Evolutionary conservation across 2,888 invertebrate species (phyloP).

Genomic region (Drosophila fungiperda): DNA sequence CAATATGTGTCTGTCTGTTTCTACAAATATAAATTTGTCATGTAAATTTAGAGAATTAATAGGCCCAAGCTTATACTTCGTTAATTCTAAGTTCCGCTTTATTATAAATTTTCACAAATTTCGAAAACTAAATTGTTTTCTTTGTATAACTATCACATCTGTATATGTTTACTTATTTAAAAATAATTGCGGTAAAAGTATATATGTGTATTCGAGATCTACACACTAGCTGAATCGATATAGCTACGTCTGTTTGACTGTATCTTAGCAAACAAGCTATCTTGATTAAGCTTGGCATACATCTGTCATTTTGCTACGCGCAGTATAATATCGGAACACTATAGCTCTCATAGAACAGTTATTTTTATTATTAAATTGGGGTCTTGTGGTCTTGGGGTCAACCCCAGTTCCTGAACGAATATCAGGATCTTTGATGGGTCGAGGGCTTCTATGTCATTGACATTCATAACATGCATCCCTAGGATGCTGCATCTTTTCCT

Average conservation of each 20-base stretch:
- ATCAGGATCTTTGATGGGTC: too few species aligned
- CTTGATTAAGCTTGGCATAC: not conserved
- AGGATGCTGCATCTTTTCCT: too few species aligned
- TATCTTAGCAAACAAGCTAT: not conserved
- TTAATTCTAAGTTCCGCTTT: not conserved
- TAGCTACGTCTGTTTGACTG: not conserved
- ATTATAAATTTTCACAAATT: not conserved
- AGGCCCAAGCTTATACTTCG: not conserved
- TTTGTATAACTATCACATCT: not conserved
- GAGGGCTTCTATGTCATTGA: too few species aligned
- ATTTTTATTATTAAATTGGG: too few species aligned
- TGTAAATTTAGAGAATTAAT: not conserved
- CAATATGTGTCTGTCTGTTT: not conserved
- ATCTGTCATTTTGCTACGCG: not conserved
- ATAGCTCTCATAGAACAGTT: not conserved
- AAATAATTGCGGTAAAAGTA: too few species aligned
- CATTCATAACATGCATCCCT: too few species aligned
- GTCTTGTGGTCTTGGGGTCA: too few species aligned
- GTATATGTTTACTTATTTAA: not conserved
- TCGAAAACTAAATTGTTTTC: not conserved
- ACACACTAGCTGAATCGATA: not conserved
- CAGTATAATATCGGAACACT: too few species aligned
- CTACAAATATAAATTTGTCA: not conserved
- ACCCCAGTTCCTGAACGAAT: too few species aligned
- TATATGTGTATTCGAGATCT: not conserved